Percentiles rank a stretch among this genome's conserved stretches.
Conservation (phyloP, 2,888 invertebrate genomes). For the Cenopis cana region DNA sequence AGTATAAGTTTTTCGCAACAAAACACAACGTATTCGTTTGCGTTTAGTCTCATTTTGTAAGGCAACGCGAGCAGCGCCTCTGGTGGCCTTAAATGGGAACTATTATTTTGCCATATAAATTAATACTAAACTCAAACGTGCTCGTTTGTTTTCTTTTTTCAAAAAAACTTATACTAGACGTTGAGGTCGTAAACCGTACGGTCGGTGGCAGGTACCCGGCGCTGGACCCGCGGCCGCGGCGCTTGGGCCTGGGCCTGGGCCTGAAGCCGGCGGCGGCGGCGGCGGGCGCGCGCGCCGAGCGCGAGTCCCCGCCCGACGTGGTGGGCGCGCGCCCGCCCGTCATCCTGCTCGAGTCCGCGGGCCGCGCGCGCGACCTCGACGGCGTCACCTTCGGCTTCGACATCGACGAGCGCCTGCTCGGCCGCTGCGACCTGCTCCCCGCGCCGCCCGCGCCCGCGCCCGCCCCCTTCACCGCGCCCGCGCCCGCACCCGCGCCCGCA, state of each 20-base stretch:
- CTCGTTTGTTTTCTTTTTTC: too few species aligned
- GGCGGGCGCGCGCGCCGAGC: constrained; percentile 42
- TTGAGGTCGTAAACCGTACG: too few species aligned
- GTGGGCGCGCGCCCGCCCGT: constrained; percentile 87
- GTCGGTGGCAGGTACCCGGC: constrained; percentile 55
- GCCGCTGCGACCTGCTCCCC: constrained; percentile 62
- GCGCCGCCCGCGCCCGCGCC: constrained; percentile 39
- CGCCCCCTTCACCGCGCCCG: constrained; percentile 51
- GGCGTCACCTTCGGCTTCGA: constrained; percentile 93
- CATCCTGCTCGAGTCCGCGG: constrained; percentile 88
- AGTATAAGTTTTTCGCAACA: too few species aligned
- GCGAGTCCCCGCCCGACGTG: constrained; percentile 74
- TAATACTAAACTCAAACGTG: too few species aligned
- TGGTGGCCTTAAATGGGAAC: too few species aligned
- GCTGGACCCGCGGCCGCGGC: constrained; percentile 50
- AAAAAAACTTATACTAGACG: too few species aligned
- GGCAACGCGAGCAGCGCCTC: too few species aligned
- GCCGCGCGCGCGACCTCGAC: constrained; percentile 82
- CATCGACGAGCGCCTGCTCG: constrained; percentile 89
- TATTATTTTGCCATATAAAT: too few species aligned
- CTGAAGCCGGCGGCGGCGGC: constrained; percentile 47
- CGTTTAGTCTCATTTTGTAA: too few species aligned
- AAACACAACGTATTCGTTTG: too few species aligned
- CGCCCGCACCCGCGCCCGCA: constrained; percentile 48
- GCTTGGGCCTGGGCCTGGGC: too few species aligned